Base-by-base conservation (phyloP, 1,140 invertebrate species). In the Coptotermes formosanus region DNA sequence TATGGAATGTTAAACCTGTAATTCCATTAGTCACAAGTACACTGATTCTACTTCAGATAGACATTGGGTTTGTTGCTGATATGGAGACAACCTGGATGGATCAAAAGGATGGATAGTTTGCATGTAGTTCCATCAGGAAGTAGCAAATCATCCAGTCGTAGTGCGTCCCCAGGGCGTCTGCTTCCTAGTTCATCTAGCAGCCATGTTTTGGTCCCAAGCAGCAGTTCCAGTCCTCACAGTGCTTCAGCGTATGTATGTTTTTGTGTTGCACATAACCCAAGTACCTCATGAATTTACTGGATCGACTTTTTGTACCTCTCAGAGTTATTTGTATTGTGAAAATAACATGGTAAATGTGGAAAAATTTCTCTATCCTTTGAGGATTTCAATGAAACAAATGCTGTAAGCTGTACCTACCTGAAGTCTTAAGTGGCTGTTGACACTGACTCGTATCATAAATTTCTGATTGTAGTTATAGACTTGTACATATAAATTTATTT, bases 71-170 rank as follows among this genome's bases (percentile, higher is more conserved):
- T 30, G 82, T 30, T 9, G 83, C 52, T 52, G 45, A 59, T 84
- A 84, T 84, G 83, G 83, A 52, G 30, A 38, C 16, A 52, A 59
- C 45, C 21, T 84, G 83, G n/a, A 43, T 3, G 8, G 48, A 52
- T 21, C 45, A 12, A 48, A 86, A 75, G 48, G 48, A 87, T 87
- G 86, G 86, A 87, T 87, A 87, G 86, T 82, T 85, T 87, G 83
- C 86, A 87, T 69, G 86, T 87, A 84, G 84, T 30, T 0, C 64
- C 43, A 84, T 85, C 86, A 25, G 86, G 83, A 38, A 85, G 86
- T 82, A 87, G 86, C 59, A 87, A 87, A 59, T 85, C 86, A 32
- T 82, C 86, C 25, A 87, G 86, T 75, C 52, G 86, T 48, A 85
- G 86, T 85, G 84, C 86, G 44, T 87, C 86, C 23, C 86, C 86